Conservation (phyloP, 2,888 invertebrate genomes). For the Scaptomyza polygonia region DNA sequence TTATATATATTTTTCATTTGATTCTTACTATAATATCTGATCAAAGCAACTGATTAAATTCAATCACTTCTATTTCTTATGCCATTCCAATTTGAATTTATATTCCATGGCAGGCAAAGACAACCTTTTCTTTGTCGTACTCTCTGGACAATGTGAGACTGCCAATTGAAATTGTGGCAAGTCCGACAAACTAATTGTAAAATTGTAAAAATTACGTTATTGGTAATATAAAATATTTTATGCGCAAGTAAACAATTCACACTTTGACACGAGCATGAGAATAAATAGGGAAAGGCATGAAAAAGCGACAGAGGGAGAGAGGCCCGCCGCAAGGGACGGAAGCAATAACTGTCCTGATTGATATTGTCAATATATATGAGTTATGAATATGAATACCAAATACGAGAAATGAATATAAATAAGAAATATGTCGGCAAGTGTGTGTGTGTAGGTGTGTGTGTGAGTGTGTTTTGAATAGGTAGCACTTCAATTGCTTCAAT, state of each 20-base stretch:
- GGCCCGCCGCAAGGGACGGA: conserved; percentile 20
- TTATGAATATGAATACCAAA: conserved; percentile 38
- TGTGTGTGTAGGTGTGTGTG: neutral
- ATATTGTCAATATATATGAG: conserved; percentile 56
- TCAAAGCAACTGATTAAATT: neutral
- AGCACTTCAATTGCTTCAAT: conserved; percentile 49
- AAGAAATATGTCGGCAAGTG: neutral
- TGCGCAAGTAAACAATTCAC: neutral
- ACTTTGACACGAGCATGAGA: neutral
- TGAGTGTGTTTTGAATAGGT: neutral
- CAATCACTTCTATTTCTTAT: neutral
- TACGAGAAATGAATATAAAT: conserved; percentile 29
- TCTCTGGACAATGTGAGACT: neutral
- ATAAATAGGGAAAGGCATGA: neutral
- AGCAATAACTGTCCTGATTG: conserved; percentile 57
- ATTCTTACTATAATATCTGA: too few relatives aligned
- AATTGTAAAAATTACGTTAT: neutral
- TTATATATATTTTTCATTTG: too few relatives aligned
- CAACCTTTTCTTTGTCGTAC: neutral
- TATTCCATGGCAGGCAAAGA: conserved; percentile 25
- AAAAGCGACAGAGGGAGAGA: neutral
- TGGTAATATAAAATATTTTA: neutral
- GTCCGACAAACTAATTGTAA: too few relatives aligned
- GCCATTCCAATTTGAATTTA: conserved; percentile 2
- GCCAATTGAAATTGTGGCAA: conserved; percentile 1